A percentile compares a stretch with the other conserved stretches of the same genome.
phyloP scores from a whole-genome alignment of 1,140 invertebrate species.

The Leptopilina clavipes region DNA sequence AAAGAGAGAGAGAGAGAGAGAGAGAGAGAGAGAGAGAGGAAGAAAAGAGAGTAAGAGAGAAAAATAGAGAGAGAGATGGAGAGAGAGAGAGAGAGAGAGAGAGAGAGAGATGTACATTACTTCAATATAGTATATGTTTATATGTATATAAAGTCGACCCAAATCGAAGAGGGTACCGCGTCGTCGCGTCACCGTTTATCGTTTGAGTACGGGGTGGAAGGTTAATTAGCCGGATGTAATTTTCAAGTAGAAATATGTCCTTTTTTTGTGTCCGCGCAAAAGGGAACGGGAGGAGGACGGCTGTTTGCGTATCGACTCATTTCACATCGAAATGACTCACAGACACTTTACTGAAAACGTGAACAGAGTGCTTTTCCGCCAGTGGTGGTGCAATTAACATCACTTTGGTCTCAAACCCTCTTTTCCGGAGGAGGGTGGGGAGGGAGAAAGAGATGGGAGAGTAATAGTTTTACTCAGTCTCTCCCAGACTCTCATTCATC shows the following conservation, averaged over 20 bases:
- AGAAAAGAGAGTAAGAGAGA: too few species aligned
- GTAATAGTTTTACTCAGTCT: not conserved
- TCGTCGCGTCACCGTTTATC: not conserved
- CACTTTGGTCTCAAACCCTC: slow-evolving; percentile 32
- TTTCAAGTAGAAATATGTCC: slow-evolving; percentile 8
- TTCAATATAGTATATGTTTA: too few species aligned
- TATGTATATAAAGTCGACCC: not conserved
- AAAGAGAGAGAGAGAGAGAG: not conserved
- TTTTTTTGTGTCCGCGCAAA: not conserved
- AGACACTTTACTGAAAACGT: slow-evolving; percentile 1
- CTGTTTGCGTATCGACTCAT: slow-evolving; percentile 21
- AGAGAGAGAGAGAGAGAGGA: not conserved
- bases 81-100: too few species aligned
- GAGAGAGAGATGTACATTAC: too few species aligned
- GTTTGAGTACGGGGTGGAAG: slow-evolving; percentile 7
- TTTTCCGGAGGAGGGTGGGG: not conserved
- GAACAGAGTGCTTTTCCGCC: slow-evolving; percentile 12
- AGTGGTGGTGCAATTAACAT: slow-evolving; percentile 34
- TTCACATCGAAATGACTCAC: slow-evolving; percentile 28
- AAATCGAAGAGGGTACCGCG: slow-evolving; percentile 17
- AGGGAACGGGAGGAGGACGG: not conserved
- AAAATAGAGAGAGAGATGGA: not conserved
- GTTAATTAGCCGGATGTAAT: slow-evolving; percentile 33
- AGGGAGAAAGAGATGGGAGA: not conserved
- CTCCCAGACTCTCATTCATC: slow-evolving; percentile 16